Base-by-base conservation (phyloP, 2,797 vertebrate genomes). In the Scolopax bukidnonensis region DNA sequence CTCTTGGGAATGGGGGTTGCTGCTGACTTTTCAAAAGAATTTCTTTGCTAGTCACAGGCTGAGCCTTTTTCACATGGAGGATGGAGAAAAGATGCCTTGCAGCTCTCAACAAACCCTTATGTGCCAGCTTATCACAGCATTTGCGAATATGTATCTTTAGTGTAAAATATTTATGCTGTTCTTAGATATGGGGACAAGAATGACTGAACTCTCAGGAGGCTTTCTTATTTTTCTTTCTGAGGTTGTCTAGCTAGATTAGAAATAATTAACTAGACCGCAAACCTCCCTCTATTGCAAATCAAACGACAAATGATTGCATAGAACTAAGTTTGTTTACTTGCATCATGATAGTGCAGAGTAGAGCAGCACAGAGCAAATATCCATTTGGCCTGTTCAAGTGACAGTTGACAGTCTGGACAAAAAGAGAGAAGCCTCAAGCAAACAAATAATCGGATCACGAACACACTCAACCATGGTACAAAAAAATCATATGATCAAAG, bases 201-300 rank as follows among this genome's bases (percentile, higher is more conserved):
- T 13, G 32, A 63, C 30, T 82, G 84, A 87, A 43, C 59, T 88
- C 59, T 20, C 65, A 53, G 83, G 10, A 74, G 36, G 38, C 67
- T 86, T 94, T 84, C 77, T 53, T 74, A 50, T 64, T 94, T 92
- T 86, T 68, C 74, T 84, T 87, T 79, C 93, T 82, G 70, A 80
- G 74, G 41, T 75, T 85, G 86, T 77, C 68, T 76, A 92, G 76
- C 65, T 87, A 68, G 83, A 77, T 89, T 60, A 92, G 88, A 84
- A 94, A 96, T 95, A 84, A 95, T 95, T 96, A 94, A 92, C 88
- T 71, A 91, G 84, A 92, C 83, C 87, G 83, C 78, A 96, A 95
- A 84, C 67, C 32, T 32, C 3, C 63, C 50, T 65, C 38, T 38
- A 4, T 59, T 75, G 83, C 85, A 94, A 91, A 93, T 43, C 70